phyloP scores from a whole-genome alignment of 2,113 vertebrate species.

The Anhinga rufa region DNA sequence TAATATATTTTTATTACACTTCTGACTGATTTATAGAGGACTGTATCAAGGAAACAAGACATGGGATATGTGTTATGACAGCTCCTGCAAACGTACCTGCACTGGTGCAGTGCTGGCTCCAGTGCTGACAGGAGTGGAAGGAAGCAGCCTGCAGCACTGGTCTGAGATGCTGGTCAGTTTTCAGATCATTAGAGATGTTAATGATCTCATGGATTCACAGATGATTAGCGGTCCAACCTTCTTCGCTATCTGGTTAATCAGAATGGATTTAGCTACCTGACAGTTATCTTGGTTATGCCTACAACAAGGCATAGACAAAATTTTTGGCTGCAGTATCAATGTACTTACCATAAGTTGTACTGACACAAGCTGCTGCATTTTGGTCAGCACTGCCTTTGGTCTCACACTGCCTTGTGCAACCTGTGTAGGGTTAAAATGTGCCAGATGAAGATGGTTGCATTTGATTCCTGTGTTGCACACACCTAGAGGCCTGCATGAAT shows the following conservation, averaged over 20 bases:
- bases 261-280: neutral
- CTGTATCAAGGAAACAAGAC: neutral
- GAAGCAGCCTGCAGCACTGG: neutral
- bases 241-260: neutral
- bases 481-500: neutral
- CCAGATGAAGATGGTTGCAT: neutral
- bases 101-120: neutral
- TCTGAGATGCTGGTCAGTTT: neutral
- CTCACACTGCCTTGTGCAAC: neutral
- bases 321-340: neutral
- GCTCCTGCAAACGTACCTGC: neutral
- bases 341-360: neutral
- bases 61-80: neutral
- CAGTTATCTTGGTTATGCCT: neutral
- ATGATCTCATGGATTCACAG: neutral
- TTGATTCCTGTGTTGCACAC: neutral
- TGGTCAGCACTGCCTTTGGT: neutral
- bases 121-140: neutral
- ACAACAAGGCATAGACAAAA: neutral
- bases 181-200: neutral
- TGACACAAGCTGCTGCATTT: neutral
- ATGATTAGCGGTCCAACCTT: neutral
- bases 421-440: neutral
- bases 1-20: neutral
- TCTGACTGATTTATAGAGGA: neutral